phyloP scores from a whole-genome alignment of 2,888 invertebrate species.

The Andrena flavipes region DNA sequence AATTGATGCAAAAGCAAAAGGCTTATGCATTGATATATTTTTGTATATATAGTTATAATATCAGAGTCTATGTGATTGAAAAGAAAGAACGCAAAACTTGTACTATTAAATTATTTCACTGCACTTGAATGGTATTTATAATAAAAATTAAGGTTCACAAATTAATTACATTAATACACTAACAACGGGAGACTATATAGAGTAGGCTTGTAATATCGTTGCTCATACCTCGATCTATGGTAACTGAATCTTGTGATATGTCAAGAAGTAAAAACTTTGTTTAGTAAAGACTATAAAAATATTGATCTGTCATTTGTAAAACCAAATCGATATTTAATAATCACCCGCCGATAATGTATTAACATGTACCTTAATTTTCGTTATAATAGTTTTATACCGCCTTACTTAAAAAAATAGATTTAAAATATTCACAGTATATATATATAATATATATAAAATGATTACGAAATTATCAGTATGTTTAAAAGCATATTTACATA shows the following conservation, averaged over 20 bases:
- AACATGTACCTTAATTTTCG: constrained; percentile 23
- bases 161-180: constrained; percentile 35
- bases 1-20: constrained; percentile 34
- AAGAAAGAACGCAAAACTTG: constrained; percentile 16
- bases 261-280: constrained; percentile 5
- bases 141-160: constrained; percentile 37
- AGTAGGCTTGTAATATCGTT: constrained; percentile 11
- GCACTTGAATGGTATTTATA: constrained; percentile 18
- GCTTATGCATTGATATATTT: constrained; percentile 19
- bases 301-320: not conserved
- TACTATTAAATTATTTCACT: constrained; percentile 23
- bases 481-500: constrained; percentile 66
- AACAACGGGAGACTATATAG: constrained; percentile 28
- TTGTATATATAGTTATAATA: constrained; percentile 22
- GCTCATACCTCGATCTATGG: not conserved
- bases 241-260: not conserved
- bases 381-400: not conserved
- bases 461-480: constrained; percentile 39
- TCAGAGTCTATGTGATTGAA: not conserved
- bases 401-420: constrained; percentile 14
- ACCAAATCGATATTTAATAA: constrained; percentile 7
- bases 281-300: constrained; percentile 20
- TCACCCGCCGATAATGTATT: constrained; percentile 28
- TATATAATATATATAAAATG: constrained; percentile 19
- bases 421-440: constrained; percentile 33